phyloP scores from a whole-genome alignment of 1,140 invertebrate genomes.

The Chymomyza costata region DNA sequence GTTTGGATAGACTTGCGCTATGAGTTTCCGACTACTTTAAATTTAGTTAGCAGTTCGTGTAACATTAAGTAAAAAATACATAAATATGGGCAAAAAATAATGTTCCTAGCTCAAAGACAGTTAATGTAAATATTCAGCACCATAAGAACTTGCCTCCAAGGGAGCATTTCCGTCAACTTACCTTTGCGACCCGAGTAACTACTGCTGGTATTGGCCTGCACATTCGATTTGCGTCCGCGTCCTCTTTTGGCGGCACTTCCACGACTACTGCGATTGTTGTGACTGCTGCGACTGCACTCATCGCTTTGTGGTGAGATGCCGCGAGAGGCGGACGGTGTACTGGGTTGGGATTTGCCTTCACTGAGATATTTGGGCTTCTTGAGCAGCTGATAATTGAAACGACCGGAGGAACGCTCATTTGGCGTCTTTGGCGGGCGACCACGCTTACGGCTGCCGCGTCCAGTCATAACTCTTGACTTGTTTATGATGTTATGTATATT shows the following conservation, averaged over 20 bases:
- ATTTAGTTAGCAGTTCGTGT: no score
- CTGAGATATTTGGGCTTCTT: conserved; percentile 94
- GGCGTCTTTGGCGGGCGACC: conserved; percentile 92
- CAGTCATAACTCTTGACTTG: conserved; percentile 64
- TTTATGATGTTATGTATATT: conserved; percentile 6
- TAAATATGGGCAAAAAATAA: no score
- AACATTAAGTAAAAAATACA: no score
- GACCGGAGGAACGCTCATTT: conserved; percentile 86
- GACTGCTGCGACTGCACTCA: conserved; percentile 80
- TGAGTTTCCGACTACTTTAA: no score
- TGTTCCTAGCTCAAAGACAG: no score
- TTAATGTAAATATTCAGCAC: background rate
- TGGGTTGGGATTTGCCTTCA: conserved; percentile 80
- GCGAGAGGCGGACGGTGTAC: conserved; percentile 85
- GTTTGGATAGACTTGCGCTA: no score
- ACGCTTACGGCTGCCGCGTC: conserved; percentile 86
- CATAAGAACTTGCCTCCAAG: background rate
- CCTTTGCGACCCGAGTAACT: conserved; percentile 78
- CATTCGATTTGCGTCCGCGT: conserved; percentile 76
- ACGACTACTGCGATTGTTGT: conserved; percentile 64
- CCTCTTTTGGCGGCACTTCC: conserved; percentile 75
- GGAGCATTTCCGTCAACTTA: conserved; percentile 53
- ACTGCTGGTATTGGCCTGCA: conserved; percentile 45
- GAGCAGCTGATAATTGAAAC: conserved; percentile 90
- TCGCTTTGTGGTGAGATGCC: conserved; percentile 84